These are phyloP conservation scores for Taxidea taxus DNA, from an alignment of 2,113 vertebrate genomes.

Conservation along the genomic window DNA sequence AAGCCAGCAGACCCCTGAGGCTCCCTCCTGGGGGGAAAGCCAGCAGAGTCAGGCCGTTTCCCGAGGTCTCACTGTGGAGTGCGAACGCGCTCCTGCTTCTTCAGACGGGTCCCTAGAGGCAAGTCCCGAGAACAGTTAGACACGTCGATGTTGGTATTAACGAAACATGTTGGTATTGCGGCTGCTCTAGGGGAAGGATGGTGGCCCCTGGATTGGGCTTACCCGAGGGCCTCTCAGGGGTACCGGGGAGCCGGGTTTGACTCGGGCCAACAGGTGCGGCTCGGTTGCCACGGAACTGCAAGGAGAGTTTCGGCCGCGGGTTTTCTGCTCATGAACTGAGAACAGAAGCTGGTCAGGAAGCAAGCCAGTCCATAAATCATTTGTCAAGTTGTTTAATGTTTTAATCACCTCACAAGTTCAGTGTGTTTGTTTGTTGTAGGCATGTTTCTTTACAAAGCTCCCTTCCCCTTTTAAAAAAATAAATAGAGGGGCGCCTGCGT, in stretches of 20 bases:
- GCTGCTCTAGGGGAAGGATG: background rate
- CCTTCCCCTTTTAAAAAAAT: too few relatives aligned
- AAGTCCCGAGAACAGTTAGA: too few relatives aligned
- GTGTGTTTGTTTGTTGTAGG: background rate
- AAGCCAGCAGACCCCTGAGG: too few relatives aligned
- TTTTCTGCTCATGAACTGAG: background rate
- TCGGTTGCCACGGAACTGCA: background rate
- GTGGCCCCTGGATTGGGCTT: rapidly evolving
- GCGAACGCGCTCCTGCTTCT: background rate
- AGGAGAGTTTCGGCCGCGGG: background rate
- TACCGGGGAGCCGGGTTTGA: background rate
- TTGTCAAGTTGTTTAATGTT: background rate
- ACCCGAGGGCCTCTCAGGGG: too few relatives aligned
- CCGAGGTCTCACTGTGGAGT: background rate
- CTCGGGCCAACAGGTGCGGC: background rate
- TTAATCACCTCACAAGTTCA: too few relatives aligned
- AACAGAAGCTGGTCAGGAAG: background rate
- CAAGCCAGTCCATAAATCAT: background rate
- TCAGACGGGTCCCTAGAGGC: background rate
- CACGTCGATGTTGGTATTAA: background rate
- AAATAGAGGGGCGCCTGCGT: too few relatives aligned
- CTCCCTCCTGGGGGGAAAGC: background rate
- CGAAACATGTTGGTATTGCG: background rate
- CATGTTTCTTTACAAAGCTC: background rate
- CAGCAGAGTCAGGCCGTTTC: background rate